phyloP scores from a whole-genome alignment of 2,797 vertebrate species.

The Anniella stebbinsi region DNA sequence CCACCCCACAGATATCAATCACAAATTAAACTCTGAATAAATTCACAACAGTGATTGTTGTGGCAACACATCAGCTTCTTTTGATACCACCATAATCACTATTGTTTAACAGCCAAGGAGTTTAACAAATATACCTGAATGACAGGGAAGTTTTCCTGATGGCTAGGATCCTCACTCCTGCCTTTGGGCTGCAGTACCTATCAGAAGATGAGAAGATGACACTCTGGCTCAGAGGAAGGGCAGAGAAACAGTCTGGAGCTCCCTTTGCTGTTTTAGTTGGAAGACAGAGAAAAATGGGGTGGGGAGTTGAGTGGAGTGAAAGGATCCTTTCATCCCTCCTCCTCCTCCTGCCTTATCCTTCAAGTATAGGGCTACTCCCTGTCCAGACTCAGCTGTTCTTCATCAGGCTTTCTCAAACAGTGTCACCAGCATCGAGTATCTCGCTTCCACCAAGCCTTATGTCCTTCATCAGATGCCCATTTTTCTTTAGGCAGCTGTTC shows the following conservation, averaged over 20 bases:
- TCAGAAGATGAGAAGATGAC: background rate
- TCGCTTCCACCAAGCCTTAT: slow-evolving; percentile 69
- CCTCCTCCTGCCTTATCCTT: background rate
- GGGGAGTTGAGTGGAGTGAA: background rate
- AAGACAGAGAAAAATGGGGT: background rate
- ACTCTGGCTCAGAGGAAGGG: background rate
- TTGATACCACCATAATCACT: background rate
- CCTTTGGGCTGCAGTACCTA: background rate
- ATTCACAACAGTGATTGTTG: background rate
- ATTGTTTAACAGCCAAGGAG: background rate
- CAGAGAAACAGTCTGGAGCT: background rate
- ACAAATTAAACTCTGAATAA: background rate
- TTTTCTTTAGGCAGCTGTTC: slow-evolving; percentile 74
- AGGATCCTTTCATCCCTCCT: background rate
- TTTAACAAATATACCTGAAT: background rate
- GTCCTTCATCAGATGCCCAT: slow-evolving; percentile 77
- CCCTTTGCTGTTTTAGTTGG: background rate
- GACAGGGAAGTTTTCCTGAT: background rate
- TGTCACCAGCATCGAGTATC: slow-evolving; percentile 55
- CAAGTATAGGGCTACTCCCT: slow-evolving; percentile 48
- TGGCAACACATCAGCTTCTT: background rate
- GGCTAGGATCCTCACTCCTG: background rate
- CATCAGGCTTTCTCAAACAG: slow-evolving; percentile 69
- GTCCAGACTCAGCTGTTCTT: slow-evolving; percentile 70
- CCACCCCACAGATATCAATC: background rate